Evolutionary conservation across 2,797 vertebrate species (phyloP).

Genomic region (Amazona finschi): DNA sequence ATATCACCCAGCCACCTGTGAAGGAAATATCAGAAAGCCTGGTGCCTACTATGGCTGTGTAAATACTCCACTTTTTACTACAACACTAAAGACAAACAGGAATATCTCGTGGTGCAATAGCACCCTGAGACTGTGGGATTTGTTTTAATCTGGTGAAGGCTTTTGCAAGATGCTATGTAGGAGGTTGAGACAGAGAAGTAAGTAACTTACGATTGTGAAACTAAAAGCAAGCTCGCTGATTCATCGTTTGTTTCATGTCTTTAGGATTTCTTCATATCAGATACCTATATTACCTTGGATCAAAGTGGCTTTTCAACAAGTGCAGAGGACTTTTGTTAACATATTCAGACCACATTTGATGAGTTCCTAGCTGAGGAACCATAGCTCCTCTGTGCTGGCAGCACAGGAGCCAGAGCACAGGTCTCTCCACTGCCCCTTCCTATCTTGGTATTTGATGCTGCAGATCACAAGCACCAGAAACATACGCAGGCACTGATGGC

Average conservation of each 20-base stretch:
- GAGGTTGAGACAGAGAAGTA: slow-evolving; percentile 39
- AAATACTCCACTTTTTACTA: slow-evolving; percentile 9
- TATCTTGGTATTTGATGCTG: not conserved
- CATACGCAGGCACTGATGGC: not conserved
- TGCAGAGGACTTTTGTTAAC: not conserved
- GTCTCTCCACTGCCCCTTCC: not conserved
- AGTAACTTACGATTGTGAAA: slow-evolving; percentile 43
- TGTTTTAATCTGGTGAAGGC: slow-evolving; percentile 17
- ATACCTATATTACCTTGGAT: not conserved
- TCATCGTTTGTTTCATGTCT: not conserved
- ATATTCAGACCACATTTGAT: not conserved
- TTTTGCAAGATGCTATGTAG: slow-evolving; percentile 57
- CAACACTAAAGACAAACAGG: slow-evolving; percentile 13
- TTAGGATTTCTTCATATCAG: slow-evolving; percentile 40
- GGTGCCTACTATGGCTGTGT: not conserved
- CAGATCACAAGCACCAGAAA: not conserved
- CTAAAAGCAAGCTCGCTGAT: slow-evolving; percentile 37
- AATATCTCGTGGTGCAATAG: slow-evolving; percentile 26
- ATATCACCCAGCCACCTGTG: not conserved
- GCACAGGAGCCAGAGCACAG: not conserved
- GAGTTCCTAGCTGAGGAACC: not conserved
- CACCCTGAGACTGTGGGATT: not conserved
- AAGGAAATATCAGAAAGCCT: not conserved
- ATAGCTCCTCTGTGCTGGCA: not conserved
- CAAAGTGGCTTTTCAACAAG: not conserved